Evolutionary conservation across 2,888 invertebrate genomes (phyloP), one percentile per base, ranked within the genome.

Genomic region (Dynastes tityus): DNA sequence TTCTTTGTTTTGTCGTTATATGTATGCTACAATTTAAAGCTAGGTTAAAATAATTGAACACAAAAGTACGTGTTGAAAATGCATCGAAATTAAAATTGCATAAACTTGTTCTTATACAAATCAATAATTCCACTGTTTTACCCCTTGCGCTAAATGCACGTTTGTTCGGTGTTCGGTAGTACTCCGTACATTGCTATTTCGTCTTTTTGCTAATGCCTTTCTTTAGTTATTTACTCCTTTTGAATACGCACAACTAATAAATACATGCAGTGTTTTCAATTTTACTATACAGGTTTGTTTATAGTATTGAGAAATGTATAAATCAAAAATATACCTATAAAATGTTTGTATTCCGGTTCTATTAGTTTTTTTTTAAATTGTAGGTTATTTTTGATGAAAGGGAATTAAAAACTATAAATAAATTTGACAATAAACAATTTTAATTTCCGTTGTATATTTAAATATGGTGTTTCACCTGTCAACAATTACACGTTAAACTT

Each of bases 61-160:
- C 22, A 6, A 61, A n/a, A 22, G 4, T 22, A 63, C 27, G 11
- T 27, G 32, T 63, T 45, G 37, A 45, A 27, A 22, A 63, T 45
- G 73, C 49, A 45, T 61, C 37, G 51, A 51, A 53, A 79, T 70
- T 64, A 79, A 76, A 74, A 67, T 73, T 77, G 67, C 73, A 73
- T 78, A 63, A 63, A 63, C 71, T 68, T 70, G 64, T 80, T 74
- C 74, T 79, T 81, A 84, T 85, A 84, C 85, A 85, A 88, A 88
- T 88, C 88, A 85, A 88, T 88, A 88, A 88, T 86, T 84, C 84
- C 84, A 85, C 84, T 85, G 86, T 84, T 84, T 82, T 81, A 78
- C 81, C 84, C 83, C 83, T 84, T 84, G 84, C 84, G 83, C 84
- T 76, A 83, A 84, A 84, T 86, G 84, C 85, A 85, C 84, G 84